Evolutionary conservation across 2,797 vertebrate species (phyloP).

Genomic region (Pipistrellus pipistrellus): DNA sequence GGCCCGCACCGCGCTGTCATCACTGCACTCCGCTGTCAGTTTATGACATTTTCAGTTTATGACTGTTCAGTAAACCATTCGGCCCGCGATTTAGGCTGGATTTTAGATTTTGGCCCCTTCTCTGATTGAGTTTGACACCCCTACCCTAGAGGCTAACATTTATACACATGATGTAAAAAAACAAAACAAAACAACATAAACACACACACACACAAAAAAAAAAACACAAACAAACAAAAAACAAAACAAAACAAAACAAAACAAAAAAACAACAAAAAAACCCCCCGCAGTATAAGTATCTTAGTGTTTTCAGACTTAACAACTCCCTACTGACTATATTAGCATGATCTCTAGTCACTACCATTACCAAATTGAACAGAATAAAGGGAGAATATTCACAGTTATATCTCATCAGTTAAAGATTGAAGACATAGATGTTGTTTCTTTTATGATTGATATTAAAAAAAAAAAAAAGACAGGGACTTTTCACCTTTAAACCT

Average conservation of each 20-base stretch:
- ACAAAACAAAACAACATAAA: neutral
- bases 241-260: too few species aligned
- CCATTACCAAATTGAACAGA: neutral
- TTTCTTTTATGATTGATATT: neutral
- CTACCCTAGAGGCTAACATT: conserved; percentile 66
- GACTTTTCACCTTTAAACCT: neutral
- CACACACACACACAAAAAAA: too few species aligned
- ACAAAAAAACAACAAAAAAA: neutral
- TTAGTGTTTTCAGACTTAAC: neutral
- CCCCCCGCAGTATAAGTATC: accelerated
- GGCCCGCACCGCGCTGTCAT: too few species aligned
- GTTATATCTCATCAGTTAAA: neutral
- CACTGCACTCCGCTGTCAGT: too few species aligned
- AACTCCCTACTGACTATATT: neutral
- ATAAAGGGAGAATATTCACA: neutral
- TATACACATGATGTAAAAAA: neutral
- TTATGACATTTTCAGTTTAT: too few species aligned
- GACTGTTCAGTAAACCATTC: too few species aligned
- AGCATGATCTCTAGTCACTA: neutral
- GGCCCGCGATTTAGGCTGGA: too few species aligned
- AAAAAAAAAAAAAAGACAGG: neutral
- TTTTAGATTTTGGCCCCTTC: too few species aligned
- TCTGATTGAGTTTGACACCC: too few species aligned
- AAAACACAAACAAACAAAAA: too few species aligned
- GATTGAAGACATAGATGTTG: neutral